Evolutionary conservation across 2,888 invertebrate genomes (phyloP).

Genomic region (Caenorhabditis drosophilae): DNA sequence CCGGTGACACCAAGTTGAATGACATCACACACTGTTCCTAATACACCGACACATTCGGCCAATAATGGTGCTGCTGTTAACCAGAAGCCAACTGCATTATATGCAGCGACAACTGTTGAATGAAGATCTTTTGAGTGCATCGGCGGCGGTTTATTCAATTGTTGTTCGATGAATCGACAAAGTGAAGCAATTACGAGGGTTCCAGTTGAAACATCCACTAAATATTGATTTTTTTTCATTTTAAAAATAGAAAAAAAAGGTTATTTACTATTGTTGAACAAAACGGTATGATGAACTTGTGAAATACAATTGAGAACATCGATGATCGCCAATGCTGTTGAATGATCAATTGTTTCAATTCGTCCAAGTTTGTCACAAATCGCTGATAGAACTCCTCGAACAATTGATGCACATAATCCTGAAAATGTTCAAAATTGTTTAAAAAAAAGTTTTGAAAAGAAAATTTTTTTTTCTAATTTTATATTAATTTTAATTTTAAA

Average conservation of each 20-base stretch:
- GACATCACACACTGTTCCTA: constrained; percentile 91
- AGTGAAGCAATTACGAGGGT: constrained; percentile 83
- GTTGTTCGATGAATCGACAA: constrained; percentile 94
- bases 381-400: constrained; percentile 63
- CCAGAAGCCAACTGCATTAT: constrained; percentile 78
- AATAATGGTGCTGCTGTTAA: constrained; percentile 87
- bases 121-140: constrained; percentile 89
- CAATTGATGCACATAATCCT: constrained; percentile 57
- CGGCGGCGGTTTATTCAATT: constrained; percentile 90
- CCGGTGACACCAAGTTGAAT: constrained; percentile 97
- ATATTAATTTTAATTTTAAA: neutral
- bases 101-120: constrained; percentile 81
- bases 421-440: no score
- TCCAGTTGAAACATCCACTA: constrained; percentile 66
- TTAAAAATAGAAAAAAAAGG: neutral
- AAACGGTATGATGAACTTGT: constrained; percentile 54
- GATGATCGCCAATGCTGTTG: constrained; percentile 60
- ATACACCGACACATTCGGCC: constrained; percentile 87
- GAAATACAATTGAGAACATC: constrained; percentile 64
- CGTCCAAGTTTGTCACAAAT: constrained; percentile 65
- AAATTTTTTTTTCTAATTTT: no score
- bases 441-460: neutral
- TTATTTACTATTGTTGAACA: constrained; percentile 59
- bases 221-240: neutral
- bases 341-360: constrained; percentile 47